Evolutionary conservation across 2,797 vertebrate species (phyloP), one percentile per base, ranked within the genome.

Genomic region (Sebastes iracundus): DNA sequence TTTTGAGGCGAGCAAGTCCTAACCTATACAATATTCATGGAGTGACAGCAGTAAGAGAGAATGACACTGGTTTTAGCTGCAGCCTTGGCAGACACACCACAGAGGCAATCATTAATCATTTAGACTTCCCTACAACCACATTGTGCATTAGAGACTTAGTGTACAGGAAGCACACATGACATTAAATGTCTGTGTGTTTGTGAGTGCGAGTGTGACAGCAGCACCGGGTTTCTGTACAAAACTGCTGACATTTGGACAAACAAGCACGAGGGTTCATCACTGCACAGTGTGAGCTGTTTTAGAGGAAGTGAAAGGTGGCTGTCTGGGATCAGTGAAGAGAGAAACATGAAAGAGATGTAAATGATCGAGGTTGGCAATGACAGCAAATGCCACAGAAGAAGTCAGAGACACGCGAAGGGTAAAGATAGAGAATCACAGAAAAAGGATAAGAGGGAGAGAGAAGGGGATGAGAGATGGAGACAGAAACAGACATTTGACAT

Each of bases 81-180:
- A 87, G 89, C 83, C 78, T 88, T 90, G 73, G 86, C 87, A 91
- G 86, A 90, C 84, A 75, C 74, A 88, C 86, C 77, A 89, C 79
- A 83, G 81, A 87, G 84, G 79, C 79, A 2, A 75, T 90, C 89
- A 95, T 95, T 83, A 94, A 95, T 94, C 88, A 94, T 95, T 94
- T 84, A 95, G 75, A 90, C 86, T 73, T 69, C 70, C 80, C 87
- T 38, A 81, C 80, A 68, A 82, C 73, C 84, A 87, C 72, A 84
- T 85, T 80, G 83, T 82, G 82, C 81, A 87, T 84, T 82, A 86
- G 78, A 85, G 84, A 82, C 76, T 60, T 32, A 46, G 75, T 75
- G 68, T 67, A 81, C 72, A 83, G 70, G 49, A 90, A 90, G 72
- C 64, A 74, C 67, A 77, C 68, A 82, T 64, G 59, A 59, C 64